A percentile compares a stretch with the other conserved stretches of the same genome.
Evolutionary conservation across 2,113 vertebrate genomes (phyloP).

Genomic region (Chionis minor): DNA sequence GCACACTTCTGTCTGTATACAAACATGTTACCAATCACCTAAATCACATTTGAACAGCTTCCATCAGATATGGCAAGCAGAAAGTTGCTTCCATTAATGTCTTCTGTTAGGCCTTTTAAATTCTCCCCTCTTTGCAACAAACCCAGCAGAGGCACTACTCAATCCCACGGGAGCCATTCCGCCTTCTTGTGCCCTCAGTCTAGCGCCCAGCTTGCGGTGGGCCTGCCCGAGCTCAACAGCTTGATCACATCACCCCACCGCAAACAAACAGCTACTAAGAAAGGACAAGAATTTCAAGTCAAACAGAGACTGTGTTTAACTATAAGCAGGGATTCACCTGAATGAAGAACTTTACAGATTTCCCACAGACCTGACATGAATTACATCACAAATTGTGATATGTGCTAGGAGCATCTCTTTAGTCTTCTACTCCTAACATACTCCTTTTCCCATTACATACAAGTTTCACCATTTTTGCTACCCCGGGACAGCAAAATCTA

Average conservation of each 20-base stretch:
- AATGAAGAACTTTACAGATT: not conserved
- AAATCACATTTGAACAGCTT: not conserved
- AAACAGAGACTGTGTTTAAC: not conserved
- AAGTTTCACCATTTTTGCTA: not conserved
- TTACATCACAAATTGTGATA: not conserved
- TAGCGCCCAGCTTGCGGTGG: not conserved
- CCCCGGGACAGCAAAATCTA: not conserved
- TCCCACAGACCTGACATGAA: not conserved
- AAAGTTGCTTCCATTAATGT: not conserved
- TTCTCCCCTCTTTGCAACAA: not conserved
- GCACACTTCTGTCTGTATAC: not conserved
- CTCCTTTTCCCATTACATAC: not conserved
- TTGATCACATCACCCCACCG: not conserved
- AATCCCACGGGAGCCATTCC: not conserved
- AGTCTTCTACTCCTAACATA: not conserved
- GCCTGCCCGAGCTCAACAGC: not conserved
- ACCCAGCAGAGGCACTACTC: not conserved
- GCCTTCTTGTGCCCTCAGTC: accelerated
- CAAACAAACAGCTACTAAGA: not conserved
- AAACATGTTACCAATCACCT: not conserved
- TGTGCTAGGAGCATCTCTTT: not conserved
- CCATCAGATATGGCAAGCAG: not conserved
- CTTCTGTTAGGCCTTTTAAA: not conserved
- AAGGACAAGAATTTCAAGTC: not conserved
- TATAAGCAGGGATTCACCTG: not conserved